Percentiles rank a stretch among this genome's conserved stretches.
Conservation (phyloP, 1,140 invertebrate species). For the Trichoplusia ni region DNA sequence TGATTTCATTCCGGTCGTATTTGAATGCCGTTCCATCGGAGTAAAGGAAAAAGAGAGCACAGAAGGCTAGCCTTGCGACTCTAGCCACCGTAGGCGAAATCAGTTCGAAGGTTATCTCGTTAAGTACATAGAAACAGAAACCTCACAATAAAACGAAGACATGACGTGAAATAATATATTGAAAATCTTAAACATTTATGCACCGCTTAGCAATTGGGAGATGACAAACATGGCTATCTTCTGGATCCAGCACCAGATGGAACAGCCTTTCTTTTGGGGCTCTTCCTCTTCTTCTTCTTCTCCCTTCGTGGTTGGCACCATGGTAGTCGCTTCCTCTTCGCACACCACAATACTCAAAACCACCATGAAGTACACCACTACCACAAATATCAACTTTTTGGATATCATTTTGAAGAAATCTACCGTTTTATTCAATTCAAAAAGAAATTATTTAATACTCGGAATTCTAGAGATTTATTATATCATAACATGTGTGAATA, state of each 20-base stretch:
- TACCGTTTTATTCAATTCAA: background rate
- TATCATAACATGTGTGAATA: background rate
- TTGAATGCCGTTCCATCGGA: too few species aligned
- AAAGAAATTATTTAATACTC: too few species aligned
- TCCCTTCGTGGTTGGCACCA: constrained; percentile 44
- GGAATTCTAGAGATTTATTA: too few species aligned
- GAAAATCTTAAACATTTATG: background rate
- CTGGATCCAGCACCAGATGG: constrained; percentile 81
- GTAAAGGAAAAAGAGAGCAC: too few species aligned
- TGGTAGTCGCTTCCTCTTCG: constrained; percentile 61
- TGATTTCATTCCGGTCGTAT: too few species aligned
- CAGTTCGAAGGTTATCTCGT: too few species aligned
- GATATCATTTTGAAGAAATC: constrained; percentile 35
- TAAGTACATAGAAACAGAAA: too few species aligned
- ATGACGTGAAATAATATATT: too few species aligned
- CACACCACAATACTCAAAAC: constrained; percentile 45
- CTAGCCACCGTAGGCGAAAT: too few species aligned
- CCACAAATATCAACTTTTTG: constrained; percentile 41
- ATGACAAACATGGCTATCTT: constrained; percentile 79
- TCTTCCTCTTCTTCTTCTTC: constrained; percentile 74
- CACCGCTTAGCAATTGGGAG: constrained; percentile 67
- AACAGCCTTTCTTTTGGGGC: constrained; percentile 66
- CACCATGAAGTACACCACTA: constrained; percentile 43
- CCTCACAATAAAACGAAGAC: too few species aligned
- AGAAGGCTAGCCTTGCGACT: too few species aligned